Evolutionary conservation across 2,888 invertebrate genomes (phyloP).

Genomic region (Drosophila rubida): DNA sequence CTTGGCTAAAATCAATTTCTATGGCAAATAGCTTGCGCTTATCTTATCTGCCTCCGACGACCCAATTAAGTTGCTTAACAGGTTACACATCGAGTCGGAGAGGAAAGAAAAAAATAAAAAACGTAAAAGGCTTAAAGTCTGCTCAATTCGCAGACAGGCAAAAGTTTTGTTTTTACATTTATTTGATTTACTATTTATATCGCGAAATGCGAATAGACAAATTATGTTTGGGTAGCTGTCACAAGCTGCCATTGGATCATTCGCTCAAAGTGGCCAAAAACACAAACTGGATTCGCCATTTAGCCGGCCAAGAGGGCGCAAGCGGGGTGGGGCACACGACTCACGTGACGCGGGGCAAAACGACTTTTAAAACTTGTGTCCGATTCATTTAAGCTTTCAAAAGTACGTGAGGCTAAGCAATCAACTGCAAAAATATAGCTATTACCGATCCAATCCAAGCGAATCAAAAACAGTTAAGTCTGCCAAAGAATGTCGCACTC

Average conservation of each 20-base stretch:
- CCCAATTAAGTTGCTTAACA: slow-evolving; percentile 50
- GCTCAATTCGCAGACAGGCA: slow-evolving; percentile 27
- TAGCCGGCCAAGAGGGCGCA: not conserved
- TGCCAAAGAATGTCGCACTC: not conserved
- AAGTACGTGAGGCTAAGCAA: slow-evolving; percentile 41
- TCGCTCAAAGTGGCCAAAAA: slow-evolving; percentile 49
- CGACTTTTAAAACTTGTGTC: slow-evolving; percentile 66
- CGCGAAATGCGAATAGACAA: slow-evolving; percentile 58
- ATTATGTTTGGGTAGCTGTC: slow-evolving; percentile 69
- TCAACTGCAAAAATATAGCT: slow-evolving; percentile 62
- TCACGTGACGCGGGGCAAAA: slow-evolving; percentile 64
- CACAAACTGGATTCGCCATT: slow-evolving; percentile 17
- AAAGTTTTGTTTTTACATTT: slow-evolving; percentile 21
- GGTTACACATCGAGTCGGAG: slow-evolving; percentile 5
- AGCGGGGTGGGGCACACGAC: slow-evolving; percentile 5
- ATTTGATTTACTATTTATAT: too few species aligned
- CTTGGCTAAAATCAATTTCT: slow-evolving; percentile 52
- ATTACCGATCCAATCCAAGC: slow-evolving; percentile 48
- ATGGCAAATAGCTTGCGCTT: slow-evolving; percentile 43
- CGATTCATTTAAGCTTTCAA: slow-evolving; percentile 46
- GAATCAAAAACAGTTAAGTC: slow-evolving; percentile 36
- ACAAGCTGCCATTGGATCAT: slow-evolving; percentile 54
- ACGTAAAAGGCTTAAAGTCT: slow-evolving; percentile 1
- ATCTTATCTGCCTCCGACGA: slow-evolving; percentile 55
- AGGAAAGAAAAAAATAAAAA: slow-evolving; percentile 1